Percentiles rank a stretch among this genome's conserved stretches.
Conservation (phyloP, 2,113 vertebrate genomes). For the Gulo gulo region DNA sequence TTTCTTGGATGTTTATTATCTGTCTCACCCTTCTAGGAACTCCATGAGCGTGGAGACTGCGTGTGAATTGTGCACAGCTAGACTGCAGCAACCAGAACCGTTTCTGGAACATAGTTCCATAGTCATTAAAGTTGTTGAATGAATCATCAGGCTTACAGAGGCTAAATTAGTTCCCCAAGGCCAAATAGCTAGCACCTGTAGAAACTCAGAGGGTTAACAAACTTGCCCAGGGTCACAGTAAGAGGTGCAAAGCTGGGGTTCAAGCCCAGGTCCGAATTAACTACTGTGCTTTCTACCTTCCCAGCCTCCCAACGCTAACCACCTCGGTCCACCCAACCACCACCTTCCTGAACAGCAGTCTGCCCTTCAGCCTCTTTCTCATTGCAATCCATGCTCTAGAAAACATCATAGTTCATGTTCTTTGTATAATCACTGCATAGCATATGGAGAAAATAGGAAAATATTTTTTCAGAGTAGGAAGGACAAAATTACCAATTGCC, state of each 20-base stretch:
- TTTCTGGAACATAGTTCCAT: neutral
- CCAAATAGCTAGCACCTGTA: neutral
- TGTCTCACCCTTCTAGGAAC: neutral
- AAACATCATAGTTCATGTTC: neutral
- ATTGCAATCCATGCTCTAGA: neutral
- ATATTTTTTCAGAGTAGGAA: neutral
- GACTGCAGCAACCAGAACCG: neutral
- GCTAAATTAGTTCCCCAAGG: neutral
- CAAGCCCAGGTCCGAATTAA: neutral
- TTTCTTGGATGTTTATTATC: neutral
- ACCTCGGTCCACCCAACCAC: rapidly evolving
- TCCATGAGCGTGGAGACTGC: neutral
- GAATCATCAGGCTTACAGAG: neutral
- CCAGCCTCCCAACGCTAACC: no score
- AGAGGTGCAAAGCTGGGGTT: neutral
- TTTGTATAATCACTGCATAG: neutral
- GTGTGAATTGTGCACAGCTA: neutral
- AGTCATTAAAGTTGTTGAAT: neutral
- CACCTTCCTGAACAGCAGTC: neutral
- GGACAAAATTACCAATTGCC: neutral
- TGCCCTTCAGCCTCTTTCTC: neutral
- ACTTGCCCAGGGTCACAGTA: neutral
- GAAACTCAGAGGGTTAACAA: neutral
- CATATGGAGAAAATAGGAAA: neutral
- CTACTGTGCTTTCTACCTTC: neutral